Conservation (phyloP, 2,113 vertebrate genomes). For the Arenaria interpres region DNA sequence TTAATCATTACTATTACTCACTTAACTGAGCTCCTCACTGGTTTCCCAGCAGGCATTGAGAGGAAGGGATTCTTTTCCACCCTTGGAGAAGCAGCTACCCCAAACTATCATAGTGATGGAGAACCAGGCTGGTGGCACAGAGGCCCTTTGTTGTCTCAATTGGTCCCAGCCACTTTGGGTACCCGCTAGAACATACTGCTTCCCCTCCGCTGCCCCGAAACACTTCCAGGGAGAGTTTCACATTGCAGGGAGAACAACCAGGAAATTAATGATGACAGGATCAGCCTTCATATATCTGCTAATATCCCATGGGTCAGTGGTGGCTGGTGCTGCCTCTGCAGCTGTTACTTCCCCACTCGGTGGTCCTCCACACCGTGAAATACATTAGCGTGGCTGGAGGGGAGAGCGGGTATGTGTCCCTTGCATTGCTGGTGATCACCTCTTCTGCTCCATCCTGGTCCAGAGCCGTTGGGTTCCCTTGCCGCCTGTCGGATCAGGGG, state of each 20-base stretch:
- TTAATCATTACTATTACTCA: background rate
- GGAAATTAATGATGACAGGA: background rate
- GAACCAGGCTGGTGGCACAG: background rate
- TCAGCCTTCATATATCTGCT: background rate
- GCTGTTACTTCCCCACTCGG: background rate
- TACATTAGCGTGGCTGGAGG: background rate
- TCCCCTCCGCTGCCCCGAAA: background rate
- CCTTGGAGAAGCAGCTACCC: background rate
- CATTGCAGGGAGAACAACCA: background rate
- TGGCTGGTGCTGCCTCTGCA: background rate
- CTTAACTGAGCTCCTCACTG: background rate
- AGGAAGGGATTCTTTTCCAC: background rate
- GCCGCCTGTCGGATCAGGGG: rapidly evolving
- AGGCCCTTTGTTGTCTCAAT: background rate
- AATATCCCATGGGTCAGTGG: background rate
- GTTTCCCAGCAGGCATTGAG: background rate
- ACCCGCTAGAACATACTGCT: background rate
- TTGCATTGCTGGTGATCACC: rapidly evolving
- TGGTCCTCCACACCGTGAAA: background rate
- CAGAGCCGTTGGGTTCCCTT: background rate
- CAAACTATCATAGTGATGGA: background rate
- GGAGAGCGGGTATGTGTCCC: background rate
- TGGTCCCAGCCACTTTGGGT: background rate
- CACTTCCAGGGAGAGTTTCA: background rate
- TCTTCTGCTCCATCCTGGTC: background rate